Evolutionary conservation across 1,140 invertebrate genomes (phyloP).

Genomic region (Polypedilum vanderplanki): DNA sequence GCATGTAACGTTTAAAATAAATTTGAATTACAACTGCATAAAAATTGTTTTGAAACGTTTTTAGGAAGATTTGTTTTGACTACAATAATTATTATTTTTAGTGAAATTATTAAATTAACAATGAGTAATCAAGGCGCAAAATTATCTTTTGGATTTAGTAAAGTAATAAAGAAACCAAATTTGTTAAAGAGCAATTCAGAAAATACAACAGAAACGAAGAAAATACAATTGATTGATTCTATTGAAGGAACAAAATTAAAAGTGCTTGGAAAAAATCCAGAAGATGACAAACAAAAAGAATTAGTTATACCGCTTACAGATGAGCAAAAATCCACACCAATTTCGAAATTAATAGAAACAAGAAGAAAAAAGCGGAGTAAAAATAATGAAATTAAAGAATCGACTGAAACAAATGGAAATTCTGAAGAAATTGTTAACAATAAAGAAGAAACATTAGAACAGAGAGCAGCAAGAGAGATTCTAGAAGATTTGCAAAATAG

Average conservation of each 20-base stretch:
- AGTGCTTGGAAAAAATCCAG: slow-evolving; percentile 56
- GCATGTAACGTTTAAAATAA: no score
- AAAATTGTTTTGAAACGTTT: slow-evolving; percentile 13
- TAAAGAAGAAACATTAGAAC: slow-evolving; percentile 45
- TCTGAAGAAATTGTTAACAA: slow-evolving; percentile 43
- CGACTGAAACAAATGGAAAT: slow-evolving; percentile 37
- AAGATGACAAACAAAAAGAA: slow-evolving; percentile 45
- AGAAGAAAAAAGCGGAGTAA: slow-evolving; percentile 45
- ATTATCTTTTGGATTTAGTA: slow-evolving; percentile 70
- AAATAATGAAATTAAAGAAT: slow-evolving; percentile 31
- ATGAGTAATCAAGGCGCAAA: slow-evolving; percentile 43
- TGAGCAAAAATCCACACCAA: slow-evolving; percentile 32
- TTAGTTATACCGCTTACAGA: slow-evolving; percentile 58
- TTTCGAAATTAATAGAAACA: slow-evolving; percentile 46
- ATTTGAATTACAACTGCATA: background rate
- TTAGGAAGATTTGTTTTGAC: background rate
- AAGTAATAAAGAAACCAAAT: slow-evolving; percentile 57
- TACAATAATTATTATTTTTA: background rate
- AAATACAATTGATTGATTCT: slow-evolving; percentile 63
- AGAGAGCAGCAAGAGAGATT: slow-evolving; percentile 51
- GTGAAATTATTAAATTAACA: background rate
- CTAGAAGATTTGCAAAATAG: slow-evolving; percentile 46
- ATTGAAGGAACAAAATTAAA: slow-evolving; percentile 66
- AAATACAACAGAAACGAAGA: slow-evolving; percentile 43
- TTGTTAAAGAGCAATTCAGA: slow-evolving; percentile 43